Conservation (phyloP, 2,888 invertebrate species). For the Cabera pusaria region DNA sequence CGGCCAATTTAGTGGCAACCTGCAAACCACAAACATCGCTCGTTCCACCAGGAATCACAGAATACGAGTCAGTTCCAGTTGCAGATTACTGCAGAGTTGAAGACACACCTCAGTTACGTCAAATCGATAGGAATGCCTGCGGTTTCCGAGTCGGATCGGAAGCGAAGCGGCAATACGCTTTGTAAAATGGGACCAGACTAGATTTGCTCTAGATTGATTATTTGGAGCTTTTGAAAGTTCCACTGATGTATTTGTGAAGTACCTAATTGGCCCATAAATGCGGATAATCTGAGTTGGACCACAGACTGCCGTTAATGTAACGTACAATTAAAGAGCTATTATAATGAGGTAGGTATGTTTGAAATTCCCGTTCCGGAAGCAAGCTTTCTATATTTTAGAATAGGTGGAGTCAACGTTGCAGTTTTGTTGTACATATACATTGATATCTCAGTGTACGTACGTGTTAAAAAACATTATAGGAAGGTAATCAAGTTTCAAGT, state of each 20-base stretch:
- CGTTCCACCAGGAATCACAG: slow-evolving; percentile 29
- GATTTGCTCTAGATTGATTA: too few species aligned
- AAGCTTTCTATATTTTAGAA: too few species aligned
- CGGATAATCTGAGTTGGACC: slow-evolving; percentile 14
- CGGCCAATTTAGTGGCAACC: slow-evolving; percentile 13
- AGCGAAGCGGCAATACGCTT: slow-evolving; percentile 27
- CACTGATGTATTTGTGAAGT: slow-evolving; percentile 1
- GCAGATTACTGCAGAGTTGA: too few species aligned
- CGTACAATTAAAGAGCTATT: too few species aligned
- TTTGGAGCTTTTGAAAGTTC: slow-evolving; percentile 10
- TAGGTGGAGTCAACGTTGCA: too few species aligned
- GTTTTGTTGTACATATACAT: too few species aligned
- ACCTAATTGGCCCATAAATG: neutral
- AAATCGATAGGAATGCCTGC: slow-evolving; percentile 58
- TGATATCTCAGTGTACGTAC: too few species aligned
- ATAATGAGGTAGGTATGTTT: slow-evolving; percentile 7
- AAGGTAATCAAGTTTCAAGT: too few species aligned
- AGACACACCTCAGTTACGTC: slow-evolving; percentile 4
- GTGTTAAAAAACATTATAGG: too few species aligned
- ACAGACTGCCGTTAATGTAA: too few species aligned
- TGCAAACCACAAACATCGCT: slow-evolving; percentile 18
- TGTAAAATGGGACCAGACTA: slow-evolving; percentile 25
- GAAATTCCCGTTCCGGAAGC: slow-evolving; percentile 15
- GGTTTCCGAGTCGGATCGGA: slow-evolving; percentile 59
- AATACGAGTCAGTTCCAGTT: too few species aligned